Evolutionary conservation across 2,888 invertebrate genomes (phyloP), one percentile per base, ranked within the genome.

Genomic region (Arrhopalites spinosus): DNA sequence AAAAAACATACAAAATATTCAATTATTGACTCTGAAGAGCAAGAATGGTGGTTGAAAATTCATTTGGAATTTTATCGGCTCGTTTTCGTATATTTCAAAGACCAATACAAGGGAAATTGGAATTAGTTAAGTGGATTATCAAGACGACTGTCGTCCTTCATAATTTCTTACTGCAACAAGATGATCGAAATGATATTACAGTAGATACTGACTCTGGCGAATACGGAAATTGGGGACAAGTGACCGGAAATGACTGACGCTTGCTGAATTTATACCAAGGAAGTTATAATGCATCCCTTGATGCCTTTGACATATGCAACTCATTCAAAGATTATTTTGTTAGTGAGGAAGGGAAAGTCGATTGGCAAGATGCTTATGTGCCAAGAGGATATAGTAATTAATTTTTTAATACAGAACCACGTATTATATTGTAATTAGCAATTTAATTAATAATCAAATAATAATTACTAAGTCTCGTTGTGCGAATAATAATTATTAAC

Each of bases 31-130:
- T 76, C 0, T 79, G 73, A 3, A 67, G 79, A 23, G 78, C 79
- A 0, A 13, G 79, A 17, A 67, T 70, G 61, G 59, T 69, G 5
- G 68, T 76, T 7, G 79, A 79, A 66, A 79, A 78, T 36, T 47
- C 64, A 0, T 78, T 82, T 74, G 81, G 78, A 8, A 79, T 81
- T 71, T 71, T 82, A 23, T 78, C 78, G 56, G 78, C 68, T 25
- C 53, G 75, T 23, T 82, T 78, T 50, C 64, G 78, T 50, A 77
- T 81, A 23, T 77, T 81, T 53, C 72, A 78, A 30, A 78, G 75
- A 15, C 47, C 78, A 50, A 80, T 82, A 17, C 56, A 75, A 59
- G 74, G 77, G 0, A 71, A 75, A 43, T 71, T 74, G 2, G 77
- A 77, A 8, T 77, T 80, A 15, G 75, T 76, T 17, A 74, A 25